These are phyloP conservation scores for Vandiemenella viatica DNA, from an alignment of 2,888 invertebrate species.

Conservation along the genomic window DNA sequence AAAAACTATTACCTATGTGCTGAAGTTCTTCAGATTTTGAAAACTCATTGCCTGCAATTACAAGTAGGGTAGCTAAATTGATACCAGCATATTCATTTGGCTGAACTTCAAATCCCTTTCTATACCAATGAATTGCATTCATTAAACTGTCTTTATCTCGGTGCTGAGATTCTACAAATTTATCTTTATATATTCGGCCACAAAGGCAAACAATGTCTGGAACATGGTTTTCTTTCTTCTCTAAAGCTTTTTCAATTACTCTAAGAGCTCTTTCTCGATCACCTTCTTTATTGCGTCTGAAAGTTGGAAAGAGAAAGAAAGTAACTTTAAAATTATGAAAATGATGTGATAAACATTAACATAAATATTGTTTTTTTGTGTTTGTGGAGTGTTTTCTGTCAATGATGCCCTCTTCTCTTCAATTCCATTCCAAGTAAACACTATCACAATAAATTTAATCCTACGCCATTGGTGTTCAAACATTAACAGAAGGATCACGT, in stretches of 20 bases:
- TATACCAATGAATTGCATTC: slow-evolving; percentile 92
- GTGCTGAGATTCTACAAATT: slow-evolving; percentile 91
- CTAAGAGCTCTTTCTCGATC: slow-evolving; percentile 87
- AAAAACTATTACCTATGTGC: slow-evolving; percentile 53
- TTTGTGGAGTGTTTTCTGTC: too few species aligned
- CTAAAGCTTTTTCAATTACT: slow-evolving; percentile 80
- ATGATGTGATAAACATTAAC: background rate
- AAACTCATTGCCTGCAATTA: slow-evolving; percentile 92
- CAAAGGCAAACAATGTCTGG: slow-evolving; percentile 96
- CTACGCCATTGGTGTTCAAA: too few species aligned
- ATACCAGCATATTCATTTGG: slow-evolving; percentile 99
- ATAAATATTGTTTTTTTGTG: too few species aligned
- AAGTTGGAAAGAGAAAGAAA: slow-evolving; percentile 16
- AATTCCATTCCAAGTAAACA: too few species aligned
- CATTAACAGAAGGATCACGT: too few species aligned
- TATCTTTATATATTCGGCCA: slow-evolving; percentile 92
- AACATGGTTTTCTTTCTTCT: slow-evolving; percentile 85
- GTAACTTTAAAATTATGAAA: background rate
- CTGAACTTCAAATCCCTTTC: slow-evolving; percentile 93
- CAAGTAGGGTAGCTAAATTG: slow-evolving; percentile 90
- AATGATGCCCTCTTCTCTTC: too few species aligned
- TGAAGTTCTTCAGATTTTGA: slow-evolving; percentile 79
- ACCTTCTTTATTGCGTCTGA: slow-evolving; percentile 77
- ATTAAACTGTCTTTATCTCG: slow-evolving; percentile 73
- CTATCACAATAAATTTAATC: too few species aligned